phyloP scores from a whole-genome alignment of 1,140 invertebrate species.

The Trichonephila clavata region DNA sequence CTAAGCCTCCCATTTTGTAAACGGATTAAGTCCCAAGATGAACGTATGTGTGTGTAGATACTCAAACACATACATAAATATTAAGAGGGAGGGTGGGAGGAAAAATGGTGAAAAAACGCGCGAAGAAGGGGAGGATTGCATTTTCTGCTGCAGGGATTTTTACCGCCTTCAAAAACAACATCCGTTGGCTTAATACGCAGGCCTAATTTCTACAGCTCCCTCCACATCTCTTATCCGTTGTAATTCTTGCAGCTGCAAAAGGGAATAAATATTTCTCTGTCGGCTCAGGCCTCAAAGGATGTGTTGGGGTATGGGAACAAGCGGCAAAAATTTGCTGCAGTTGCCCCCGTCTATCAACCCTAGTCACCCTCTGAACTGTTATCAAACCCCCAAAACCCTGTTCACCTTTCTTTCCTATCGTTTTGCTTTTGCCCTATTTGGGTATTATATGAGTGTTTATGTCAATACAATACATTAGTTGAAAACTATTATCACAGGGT shows the following conservation, averaged over 20 bases:
- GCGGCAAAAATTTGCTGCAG: constrained; percentile 31
- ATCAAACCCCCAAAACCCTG: background rate
- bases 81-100: background rate
- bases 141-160: background rate
- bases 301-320: constrained; percentile 42
- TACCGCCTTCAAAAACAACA: constrained; percentile 58
- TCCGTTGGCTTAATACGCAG: constrained; percentile 28
- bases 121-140: background rate
- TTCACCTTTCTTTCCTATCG: background rate
- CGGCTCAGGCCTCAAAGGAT: constrained; percentile 57
- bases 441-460: constrained; percentile 55
- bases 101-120: background rate
- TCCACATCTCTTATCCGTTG: background rate
- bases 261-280: constrained; percentile 52
- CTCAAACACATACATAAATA: constrained; percentile 36
- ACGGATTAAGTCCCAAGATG: constrained; percentile 1
- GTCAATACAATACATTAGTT: constrained; percentile 45
- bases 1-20: constrained; percentile 34
- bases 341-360: constrained; percentile 57
- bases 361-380: background rate
- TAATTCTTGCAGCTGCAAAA: constrained; percentile 66
- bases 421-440: background rate
- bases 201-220: constrained; percentile 54
- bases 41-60: background rate
- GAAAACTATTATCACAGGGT: constrained; percentile 55